Conservation (phyloP, 2,888 invertebrate species). For the Phragmatobia fuliginosa region DNA sequence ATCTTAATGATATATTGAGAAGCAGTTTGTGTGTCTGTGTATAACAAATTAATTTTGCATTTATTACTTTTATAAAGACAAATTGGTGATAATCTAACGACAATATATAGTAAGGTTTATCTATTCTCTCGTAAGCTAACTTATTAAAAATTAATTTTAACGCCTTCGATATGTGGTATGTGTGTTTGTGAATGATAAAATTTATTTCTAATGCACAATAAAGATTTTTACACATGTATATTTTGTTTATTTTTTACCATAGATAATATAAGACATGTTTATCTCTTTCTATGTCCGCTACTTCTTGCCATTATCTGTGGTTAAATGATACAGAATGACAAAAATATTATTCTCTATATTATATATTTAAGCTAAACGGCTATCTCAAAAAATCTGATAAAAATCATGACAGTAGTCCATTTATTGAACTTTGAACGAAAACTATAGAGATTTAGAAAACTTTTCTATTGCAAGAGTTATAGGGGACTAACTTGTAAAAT, state of each 20-base stretch:
- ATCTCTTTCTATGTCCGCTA: no score
- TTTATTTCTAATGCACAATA: slow-evolving; percentile 75
- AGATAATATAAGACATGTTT: no score
- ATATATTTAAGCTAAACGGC: no score
- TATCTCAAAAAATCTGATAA: no score
- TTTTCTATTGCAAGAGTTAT: no score
- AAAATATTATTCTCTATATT: no score
- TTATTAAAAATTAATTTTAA: slow-evolving; percentile 61
- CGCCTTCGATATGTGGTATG: slow-evolving; percentile 59
- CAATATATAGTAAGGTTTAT: slow-evolving; percentile 46
- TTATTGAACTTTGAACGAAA: no score
- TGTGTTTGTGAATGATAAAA: slow-evolving; percentile 58
- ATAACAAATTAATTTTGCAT: slow-evolving; percentile 66
- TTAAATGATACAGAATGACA: no score
- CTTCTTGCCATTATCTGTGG: no score
- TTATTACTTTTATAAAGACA: slow-evolving; percentile 68
- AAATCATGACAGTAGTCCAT: no score
- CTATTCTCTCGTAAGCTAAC: slow-evolving; percentile 56
- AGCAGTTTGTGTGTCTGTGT: slow-evolving; percentile 62
- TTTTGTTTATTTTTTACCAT: slow-evolving; percentile 29
- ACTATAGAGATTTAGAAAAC: no score
- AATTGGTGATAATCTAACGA: slow-evolving; percentile 70
- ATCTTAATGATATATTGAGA: slow-evolving; percentile 48
- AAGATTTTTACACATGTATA: slow-evolving; percentile 64
- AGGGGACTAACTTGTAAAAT: no score